Evolutionary conservation across 2,113 vertebrate species (phyloP).

Genomic region (Charadrius vociferus): DNA sequence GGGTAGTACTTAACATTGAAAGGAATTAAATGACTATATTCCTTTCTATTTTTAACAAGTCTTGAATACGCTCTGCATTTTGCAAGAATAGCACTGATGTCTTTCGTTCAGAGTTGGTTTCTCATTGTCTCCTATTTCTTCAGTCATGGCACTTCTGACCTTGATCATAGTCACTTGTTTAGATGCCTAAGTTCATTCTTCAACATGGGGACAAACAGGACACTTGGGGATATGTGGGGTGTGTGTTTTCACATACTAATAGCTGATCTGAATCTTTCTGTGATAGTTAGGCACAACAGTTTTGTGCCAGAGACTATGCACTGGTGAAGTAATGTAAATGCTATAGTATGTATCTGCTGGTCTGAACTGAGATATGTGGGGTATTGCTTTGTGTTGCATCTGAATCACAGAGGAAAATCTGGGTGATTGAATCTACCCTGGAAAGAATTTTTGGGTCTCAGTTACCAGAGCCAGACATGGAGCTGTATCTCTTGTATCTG

Average conservation of each 20-base stretch:
- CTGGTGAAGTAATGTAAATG: background rate
- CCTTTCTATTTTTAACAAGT: background rate
- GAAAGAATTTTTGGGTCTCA: background rate
- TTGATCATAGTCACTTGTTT: background rate
- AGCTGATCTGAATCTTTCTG: background rate
- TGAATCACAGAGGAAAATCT: background rate
- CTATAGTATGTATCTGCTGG: background rate
- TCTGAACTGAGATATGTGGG: background rate
- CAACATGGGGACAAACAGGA: background rate
- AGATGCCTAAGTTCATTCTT: background rate
- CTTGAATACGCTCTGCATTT: background rate
- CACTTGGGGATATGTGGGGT: background rate
- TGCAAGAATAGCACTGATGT: background rate
- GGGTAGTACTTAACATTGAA: background rate
- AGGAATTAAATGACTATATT: background rate
- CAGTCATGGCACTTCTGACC: background rate
- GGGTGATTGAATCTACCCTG: background rate
- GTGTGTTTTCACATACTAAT: background rate
- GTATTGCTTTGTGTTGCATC: background rate
- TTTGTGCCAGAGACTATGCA: background rate
- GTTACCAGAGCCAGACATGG: background rate
- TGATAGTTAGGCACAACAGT: background rate
- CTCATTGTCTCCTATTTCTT: background rate
- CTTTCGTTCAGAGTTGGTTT: background rate
- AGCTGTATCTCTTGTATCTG: background rate